Conservation (phyloP, 2,797 vertebrate genomes). For the Sebastes minor region DNA sequence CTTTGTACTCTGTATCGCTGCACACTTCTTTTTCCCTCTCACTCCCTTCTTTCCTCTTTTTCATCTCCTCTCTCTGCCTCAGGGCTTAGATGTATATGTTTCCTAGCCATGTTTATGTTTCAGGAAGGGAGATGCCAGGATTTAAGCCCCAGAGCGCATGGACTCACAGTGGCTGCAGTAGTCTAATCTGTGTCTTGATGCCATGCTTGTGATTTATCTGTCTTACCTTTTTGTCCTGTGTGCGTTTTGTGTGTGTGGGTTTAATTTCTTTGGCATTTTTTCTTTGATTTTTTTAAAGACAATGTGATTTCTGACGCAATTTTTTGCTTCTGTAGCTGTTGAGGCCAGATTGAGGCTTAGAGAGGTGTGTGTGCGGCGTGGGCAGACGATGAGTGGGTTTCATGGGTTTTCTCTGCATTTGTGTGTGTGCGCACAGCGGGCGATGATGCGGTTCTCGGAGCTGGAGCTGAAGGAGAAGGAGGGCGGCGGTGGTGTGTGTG, state of each 20-base stretch:
- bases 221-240: conserved; percentile 74
- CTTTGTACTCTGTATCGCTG: conserved; percentile 75
- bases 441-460: conserved; percentile 99
- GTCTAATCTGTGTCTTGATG: conserved; percentile 80
- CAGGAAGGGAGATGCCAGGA: conserved; percentile 80
- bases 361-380: conserved; percentile 63
- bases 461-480: conserved; percentile 99
- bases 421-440: conserved; percentile 91
- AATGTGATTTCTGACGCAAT: conserved; percentile 73
- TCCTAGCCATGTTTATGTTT: conserved; percentile 80
- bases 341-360: conserved; percentile 79
- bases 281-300: conserved; percentile 57
- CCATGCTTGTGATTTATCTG: conserved; percentile 76
- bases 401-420: conserved; percentile 75
- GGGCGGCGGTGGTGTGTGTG: conserved; percentile 81
- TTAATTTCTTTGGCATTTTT: conserved; percentile 73
- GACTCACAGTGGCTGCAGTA: conserved; percentile 81
- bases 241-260: conserved; percentile 63
- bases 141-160: conserved; percentile 80
- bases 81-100: conserved; percentile 79
- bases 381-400: conserved; percentile 77
- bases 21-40: conserved; percentile 54
- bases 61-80: conserved; percentile 71
- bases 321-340: conserved; percentile 78
- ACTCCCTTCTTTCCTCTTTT: conserved; percentile 48